phyloP scores from a whole-genome alignment of 2,797 vertebrate genomes.

The Neoniphon sammara region DNA sequence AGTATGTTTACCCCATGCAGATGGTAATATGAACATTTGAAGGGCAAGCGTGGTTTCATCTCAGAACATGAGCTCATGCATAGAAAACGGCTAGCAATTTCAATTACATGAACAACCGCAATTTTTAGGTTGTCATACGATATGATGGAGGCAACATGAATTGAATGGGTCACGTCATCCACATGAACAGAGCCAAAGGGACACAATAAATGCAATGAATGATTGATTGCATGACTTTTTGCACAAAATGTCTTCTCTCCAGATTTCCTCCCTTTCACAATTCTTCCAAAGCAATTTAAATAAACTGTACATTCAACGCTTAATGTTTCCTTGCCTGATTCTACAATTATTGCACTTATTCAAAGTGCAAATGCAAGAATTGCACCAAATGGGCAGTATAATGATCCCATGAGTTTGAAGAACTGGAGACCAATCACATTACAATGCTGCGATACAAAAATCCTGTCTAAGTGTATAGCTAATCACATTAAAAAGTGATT shows the following conservation, averaged over 20 bases:
- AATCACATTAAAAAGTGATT: too few relatives aligned
- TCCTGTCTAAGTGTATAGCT: too few relatives aligned
- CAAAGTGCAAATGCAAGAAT: constrained; percentile 11
- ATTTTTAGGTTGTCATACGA: constrained; percentile 58
- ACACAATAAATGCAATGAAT: constrained; percentile 50
- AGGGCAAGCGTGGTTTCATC: constrained; percentile 61
- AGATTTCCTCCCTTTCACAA: constrained; percentile 47
- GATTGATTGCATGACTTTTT: constrained; percentile 64
- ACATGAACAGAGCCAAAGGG: constrained; percentile 22
- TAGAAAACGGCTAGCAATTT: constrained; percentile 53
- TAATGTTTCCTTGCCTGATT: constrained; percentile 49
- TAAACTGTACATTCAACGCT: constrained; percentile 45
- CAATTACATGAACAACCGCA: constrained; percentile 56
- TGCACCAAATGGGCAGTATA: too few relatives aligned
- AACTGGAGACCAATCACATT: too few relatives aligned
- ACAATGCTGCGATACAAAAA: too few relatives aligned
- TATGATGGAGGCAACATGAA: constrained; percentile 58
- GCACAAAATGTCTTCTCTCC: constrained; percentile 35
- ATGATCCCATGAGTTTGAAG: too few relatives aligned
- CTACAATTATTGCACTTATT: constrained; percentile 31
- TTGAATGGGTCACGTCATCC: constrained; percentile 55
- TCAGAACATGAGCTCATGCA: constrained; percentile 48
- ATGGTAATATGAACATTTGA: constrained; percentile 65
- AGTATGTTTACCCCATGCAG: constrained; percentile 56
- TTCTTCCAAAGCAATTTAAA: constrained; percentile 20